Percentiles rank a stretch among this genome's conserved stretches.
Evolutionary conservation across 1,140 invertebrate genomes (phyloP).

Genomic region (Homalodisca vitripennis): DNA sequence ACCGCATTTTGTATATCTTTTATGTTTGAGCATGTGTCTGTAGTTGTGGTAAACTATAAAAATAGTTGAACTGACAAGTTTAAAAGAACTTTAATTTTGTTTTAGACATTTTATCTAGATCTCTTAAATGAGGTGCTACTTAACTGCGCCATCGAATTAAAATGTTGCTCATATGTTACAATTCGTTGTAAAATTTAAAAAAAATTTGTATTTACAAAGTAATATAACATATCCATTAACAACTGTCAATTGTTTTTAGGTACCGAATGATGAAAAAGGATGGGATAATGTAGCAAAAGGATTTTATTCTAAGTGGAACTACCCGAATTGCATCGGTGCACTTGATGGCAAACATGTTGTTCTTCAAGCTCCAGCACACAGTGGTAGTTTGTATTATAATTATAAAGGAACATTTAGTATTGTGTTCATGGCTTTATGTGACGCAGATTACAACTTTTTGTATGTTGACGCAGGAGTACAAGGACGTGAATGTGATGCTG

Average conservation of each 20-base stretch:
- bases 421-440: conserved; percentile 50
- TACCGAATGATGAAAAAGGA: background rate
- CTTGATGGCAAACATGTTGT: conserved; percentile 46
- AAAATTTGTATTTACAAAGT: no score
- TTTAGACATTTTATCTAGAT: no score
- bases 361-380: conserved; percentile 43
- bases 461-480: conserved; percentile 49
- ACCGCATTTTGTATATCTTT: no score
- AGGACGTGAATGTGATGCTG: conserved; percentile 47
- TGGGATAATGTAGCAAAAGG: conserved; percentile 30
- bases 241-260: background rate
- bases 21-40: no score
- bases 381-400: conserved; percentile 47
- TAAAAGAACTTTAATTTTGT: no score
- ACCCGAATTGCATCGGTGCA: conserved; percentile 44
- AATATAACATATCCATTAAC: no score
- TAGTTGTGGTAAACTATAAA: no score
- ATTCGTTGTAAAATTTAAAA: no score
- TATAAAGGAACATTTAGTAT: conserved; percentile 50
- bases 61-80: no score
- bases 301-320: conserved; percentile 33
- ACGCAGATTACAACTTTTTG: conserved; percentile 50
- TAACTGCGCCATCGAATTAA: no score
- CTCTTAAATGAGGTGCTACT: no score
- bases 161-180: no score